phyloP scores from a whole-genome alignment of 2,888 invertebrate genomes.

The Euproctis similis region DNA sequence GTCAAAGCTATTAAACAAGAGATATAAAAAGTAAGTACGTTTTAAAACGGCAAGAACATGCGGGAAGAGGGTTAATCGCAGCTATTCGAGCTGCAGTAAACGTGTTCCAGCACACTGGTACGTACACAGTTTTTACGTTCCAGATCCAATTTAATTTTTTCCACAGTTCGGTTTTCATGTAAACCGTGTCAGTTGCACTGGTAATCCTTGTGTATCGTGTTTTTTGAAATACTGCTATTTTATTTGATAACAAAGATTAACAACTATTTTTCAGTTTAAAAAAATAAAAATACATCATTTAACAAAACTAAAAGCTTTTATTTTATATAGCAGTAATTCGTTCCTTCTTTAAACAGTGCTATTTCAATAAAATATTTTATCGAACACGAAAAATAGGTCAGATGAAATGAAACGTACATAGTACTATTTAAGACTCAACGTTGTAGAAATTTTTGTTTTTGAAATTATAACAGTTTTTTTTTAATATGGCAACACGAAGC shows the following conservation, averaged over 20 bases:
- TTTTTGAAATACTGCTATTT: too few species aligned
- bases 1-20: constrained; percentile 21
- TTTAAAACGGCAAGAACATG: constrained; percentile 35
- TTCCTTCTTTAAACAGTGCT: too few species aligned
- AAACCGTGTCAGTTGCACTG: constrained; percentile 29
- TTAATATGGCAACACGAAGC: constrained; percentile 17
- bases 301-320: too few species aligned
- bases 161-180: constrained; percentile 32
- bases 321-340: too few species aligned
- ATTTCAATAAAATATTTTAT: too few species aligned
- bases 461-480: constrained; percentile 38
- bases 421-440: constrained; percentile 25
- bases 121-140: too few species aligned
- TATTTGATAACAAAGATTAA: too few species aligned
- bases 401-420: too few species aligned
- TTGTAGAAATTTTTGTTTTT: constrained; percentile 41
- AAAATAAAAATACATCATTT: too few species aligned
- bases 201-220: constrained; percentile 49
- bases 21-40: constrained; percentile 28
- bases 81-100: constrained; percentile 54
- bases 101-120: constrained; percentile 32
- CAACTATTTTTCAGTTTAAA: too few species aligned
- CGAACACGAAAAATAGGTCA: too few species aligned
- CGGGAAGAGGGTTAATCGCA: constrained; percentile 45
- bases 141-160: too few species aligned